Conservation (phyloP, 2,113 vertebrate species). For the Acanthisitta chloris region DNA sequence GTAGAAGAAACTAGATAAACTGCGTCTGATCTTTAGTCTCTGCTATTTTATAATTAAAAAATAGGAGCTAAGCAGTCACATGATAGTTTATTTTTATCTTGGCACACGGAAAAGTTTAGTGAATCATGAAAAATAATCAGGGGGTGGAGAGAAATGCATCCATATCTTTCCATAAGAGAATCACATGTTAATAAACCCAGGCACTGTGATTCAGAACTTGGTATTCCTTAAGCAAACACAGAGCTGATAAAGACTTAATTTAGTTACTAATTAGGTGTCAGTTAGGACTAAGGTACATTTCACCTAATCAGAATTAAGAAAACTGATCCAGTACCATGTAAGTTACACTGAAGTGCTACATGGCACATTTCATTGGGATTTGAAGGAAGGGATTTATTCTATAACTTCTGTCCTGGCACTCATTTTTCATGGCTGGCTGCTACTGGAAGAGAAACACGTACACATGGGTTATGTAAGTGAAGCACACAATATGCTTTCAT, state of each 20-base stretch:
- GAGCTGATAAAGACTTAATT: background rate
- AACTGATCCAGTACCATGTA: background rate
- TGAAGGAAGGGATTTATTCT: background rate
- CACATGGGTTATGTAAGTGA: background rate
- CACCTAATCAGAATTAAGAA: background rate
- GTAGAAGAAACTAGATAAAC: background rate
- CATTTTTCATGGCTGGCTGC: background rate
- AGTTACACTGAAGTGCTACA: background rate
- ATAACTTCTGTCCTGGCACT: background rate
- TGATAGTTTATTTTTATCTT: slow-evolving; percentile 43
- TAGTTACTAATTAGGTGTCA: background rate
- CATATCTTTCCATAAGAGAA: slow-evolving; percentile 14
- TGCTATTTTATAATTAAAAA: background rate
- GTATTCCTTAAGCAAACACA: background rate
- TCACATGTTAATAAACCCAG: slow-evolving; percentile 7
- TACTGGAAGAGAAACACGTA: background rate
- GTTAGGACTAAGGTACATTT: background rate
- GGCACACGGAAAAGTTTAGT: slow-evolving; percentile 21
- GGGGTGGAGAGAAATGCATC: background rate
- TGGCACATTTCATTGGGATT: background rate
- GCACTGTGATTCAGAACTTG: background rate
- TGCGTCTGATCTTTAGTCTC: background rate
- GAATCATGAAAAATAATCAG: slow-evolving; percentile 1
- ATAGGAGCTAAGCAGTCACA: background rate
- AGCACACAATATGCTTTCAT: background rate